These are phyloP conservation scores for Salvator merianae DNA, from an alignment of 2,113 vertebrate genomes.

Conservation along the genomic window DNA sequence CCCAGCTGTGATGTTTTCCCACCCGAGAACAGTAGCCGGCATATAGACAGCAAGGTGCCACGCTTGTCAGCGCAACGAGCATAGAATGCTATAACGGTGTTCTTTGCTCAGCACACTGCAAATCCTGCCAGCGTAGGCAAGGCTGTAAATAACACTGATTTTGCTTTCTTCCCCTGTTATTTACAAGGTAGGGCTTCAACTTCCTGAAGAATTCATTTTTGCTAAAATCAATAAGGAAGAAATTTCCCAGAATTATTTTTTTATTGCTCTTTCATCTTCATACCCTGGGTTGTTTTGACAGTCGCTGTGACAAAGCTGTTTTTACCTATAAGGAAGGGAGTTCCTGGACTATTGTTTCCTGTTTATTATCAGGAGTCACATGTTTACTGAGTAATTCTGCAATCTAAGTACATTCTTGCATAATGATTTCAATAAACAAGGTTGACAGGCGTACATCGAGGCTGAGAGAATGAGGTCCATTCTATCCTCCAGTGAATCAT, in stretches of 20 bases:
- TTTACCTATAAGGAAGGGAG: conserved; percentile 29
- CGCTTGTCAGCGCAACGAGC: too few relatives aligned
- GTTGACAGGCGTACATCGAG: not conserved
- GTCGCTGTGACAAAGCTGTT: conserved; percentile 43
- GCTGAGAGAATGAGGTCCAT: not conserved
- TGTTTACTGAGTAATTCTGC: not conserved
- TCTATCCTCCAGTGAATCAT: not conserved
- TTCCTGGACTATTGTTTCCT: conserved; percentile 38
- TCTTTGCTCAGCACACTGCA: too few relatives aligned
- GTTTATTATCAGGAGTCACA: not conserved
- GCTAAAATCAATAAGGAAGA: conserved; percentile 46
- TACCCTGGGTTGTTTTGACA: conserved; percentile 38
- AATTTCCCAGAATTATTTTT: conserved; percentile 54
- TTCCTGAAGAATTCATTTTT: conserved; percentile 9
- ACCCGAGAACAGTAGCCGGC: too few relatives aligned
- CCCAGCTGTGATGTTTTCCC: too few relatives aligned
- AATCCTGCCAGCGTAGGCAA: not conserved
- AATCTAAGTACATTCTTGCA: not conserved
- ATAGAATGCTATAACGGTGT: too few relatives aligned
- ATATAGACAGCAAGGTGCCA: too few relatives aligned
- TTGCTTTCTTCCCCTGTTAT: not conserved
- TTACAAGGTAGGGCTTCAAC: not conserved
- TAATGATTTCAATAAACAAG: not conserved
- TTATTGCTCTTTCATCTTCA: conserved; percentile 50
- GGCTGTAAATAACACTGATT: conserved; percentile 29